Evolutionary conservation across 2,113 vertebrate genomes (phyloP).

Genomic region (Excalfactoria chinensis): DNA sequence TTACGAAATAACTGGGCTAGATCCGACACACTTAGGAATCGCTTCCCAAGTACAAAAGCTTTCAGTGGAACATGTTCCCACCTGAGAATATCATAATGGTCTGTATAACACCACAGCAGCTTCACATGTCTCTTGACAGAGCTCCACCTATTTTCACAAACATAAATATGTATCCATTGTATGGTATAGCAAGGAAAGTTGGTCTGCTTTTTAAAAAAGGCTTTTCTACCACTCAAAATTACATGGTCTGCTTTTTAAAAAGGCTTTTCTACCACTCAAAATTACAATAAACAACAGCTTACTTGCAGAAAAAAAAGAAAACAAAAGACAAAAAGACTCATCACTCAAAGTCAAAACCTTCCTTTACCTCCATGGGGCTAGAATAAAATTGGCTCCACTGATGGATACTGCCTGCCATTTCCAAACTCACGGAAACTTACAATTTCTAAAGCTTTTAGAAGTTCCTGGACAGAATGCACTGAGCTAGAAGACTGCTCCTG

Average conservation of each 20-base stretch:
- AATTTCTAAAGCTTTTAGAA: neutral
- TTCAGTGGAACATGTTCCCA: neutral
- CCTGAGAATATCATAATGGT: neutral
- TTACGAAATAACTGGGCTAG: neutral
- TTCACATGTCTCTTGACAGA: neutral
- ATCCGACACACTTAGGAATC: neutral
- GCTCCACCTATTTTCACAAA: neutral
- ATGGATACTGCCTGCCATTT: neutral
- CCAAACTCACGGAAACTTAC: neutral
- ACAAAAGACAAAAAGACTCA: neutral
- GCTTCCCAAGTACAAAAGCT: slow-evolving; percentile 15
- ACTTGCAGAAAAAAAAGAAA: neutral
- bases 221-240: neutral
- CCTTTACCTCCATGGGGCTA: no score
- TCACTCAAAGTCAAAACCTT: neutral
- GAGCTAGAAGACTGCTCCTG: neutral
- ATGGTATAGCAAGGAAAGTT: neutral
- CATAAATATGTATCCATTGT: neutral
- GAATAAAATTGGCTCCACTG: no score
- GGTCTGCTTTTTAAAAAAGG: neutral
- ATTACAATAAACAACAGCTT: neutral
- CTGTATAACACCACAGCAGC: neutral
- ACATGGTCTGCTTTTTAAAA: neutral
- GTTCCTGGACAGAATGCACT: neutral
- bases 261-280: neutral